A percentile compares a stretch with the other conserved stretches of the same genome.
Conservation (phyloP, 2,113 vertebrate species). For the Poeciliopsis turrubarensis region DNA sequence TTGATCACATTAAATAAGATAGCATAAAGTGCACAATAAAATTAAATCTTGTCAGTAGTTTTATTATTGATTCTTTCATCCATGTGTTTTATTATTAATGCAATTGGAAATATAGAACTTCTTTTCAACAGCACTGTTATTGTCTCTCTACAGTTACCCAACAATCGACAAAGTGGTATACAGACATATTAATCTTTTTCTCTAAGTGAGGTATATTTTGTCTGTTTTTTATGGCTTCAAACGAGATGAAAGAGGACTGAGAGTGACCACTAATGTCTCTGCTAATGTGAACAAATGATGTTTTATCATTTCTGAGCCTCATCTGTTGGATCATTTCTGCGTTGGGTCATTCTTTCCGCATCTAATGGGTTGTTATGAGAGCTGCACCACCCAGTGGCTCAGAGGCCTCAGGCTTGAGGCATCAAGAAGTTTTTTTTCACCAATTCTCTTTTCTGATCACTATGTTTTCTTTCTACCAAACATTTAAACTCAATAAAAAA, state of each 20-base stretch:
- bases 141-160: neutral
- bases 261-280: conserved; percentile 15
- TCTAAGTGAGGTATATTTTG: neutral
- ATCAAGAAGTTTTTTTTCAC: conserved; percentile 19
- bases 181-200: neutral
- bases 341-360: conserved; percentile 24
- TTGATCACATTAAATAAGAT: neutral
- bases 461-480: conserved; percentile 23
- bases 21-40: neutral
- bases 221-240: neutral
- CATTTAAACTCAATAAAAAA: conserved; percentile 1
- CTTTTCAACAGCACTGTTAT: neutral
- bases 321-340: conserved; percentile 21
- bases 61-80: neutral
- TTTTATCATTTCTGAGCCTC: conserved; percentile 17
- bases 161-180: neutral
- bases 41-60: neutral
- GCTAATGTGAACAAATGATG: conserved; percentile 21
- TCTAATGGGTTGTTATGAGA: conserved; percentile 49
- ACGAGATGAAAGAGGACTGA: conserved; percentile 10
- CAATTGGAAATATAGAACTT: neutral
- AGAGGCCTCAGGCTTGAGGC: conserved; percentile 37
- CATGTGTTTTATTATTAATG: neutral
- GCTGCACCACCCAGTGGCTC: conserved; percentile 55
- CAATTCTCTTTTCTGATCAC: conserved; percentile 30